These are phyloP conservation scores for Laterallus jamaicensis DNA, from an alignment of 2,113 vertebrate species.

Conservation along the genomic window DNA sequence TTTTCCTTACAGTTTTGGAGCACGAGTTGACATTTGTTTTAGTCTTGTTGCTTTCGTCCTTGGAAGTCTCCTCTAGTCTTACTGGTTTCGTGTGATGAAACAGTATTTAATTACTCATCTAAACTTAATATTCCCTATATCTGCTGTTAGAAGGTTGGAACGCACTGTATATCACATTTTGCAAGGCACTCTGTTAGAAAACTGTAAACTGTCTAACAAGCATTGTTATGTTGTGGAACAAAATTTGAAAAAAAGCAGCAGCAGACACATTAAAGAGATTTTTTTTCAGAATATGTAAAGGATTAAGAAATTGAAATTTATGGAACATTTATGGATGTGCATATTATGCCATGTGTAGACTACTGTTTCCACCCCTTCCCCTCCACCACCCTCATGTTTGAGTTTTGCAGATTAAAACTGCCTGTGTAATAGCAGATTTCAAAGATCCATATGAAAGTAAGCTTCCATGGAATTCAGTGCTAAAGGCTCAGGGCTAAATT, in stretches of 20 bases:
- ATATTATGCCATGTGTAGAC: neutral
- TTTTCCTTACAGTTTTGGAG: neutral
- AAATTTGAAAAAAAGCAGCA: neutral
- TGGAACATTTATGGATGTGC: neutral
- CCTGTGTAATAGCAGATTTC: slow-evolving; percentile 8
- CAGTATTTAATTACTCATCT: neutral
- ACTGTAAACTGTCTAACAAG: neutral
- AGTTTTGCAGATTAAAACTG: slow-evolving; percentile 4
- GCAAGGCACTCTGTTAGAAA: neutral
- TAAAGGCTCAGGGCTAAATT: slow-evolving; percentile 54
- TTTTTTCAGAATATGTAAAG: neutral
- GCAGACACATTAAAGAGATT: neutral
- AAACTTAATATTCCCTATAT: neutral
- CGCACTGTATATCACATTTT: neutral
- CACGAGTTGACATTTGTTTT: neutral
- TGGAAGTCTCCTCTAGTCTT: neutral
- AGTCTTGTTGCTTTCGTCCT: neutral
- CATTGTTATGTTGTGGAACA: neutral
- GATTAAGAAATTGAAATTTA: slow-evolving; percentile 5
- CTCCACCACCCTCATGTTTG: neutral
- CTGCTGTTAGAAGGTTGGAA: neutral
- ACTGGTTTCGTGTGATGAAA: neutral
- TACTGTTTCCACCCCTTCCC: neutral
- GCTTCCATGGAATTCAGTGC: slow-evolving; percentile 27
- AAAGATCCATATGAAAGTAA: slow-evolving; percentile 26